These are phyloP conservation scores for Philonicus albiceps DNA, from an alignment of 2,888 invertebrate genomes.

Conservation along the genomic window DNA sequence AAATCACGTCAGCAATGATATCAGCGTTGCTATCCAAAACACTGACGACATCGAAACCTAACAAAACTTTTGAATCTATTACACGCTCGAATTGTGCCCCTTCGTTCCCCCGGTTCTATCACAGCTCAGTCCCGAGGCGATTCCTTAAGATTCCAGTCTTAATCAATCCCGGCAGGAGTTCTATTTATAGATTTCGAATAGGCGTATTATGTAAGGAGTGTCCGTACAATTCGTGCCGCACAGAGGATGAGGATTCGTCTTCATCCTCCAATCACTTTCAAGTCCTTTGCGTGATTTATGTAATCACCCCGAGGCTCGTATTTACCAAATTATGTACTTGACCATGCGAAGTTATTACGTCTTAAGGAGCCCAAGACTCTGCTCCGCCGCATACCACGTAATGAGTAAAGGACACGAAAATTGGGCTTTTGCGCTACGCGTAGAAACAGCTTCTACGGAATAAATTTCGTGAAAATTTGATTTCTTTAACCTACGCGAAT, in stretches of 20 bases:
- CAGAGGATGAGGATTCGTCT: background rate
- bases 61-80: background rate
- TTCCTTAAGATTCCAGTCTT: background rate
- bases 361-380: background rate
- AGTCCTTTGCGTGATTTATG: slow-evolving; percentile 23
- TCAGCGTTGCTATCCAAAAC: slow-evolving; percentile 4
- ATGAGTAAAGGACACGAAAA: background rate
- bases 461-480: background rate
- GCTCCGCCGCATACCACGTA: background rate
- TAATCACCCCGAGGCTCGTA: background rate
- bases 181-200: background rate
- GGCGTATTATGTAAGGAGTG: background rate
- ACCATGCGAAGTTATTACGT: slow-evolving; percentile 5
- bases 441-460: background rate
- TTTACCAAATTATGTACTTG: slow-evolving; percentile 1
- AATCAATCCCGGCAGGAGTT: background rate
- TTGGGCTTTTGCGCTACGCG: background rate
- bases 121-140: background rate
- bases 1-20: background rate
- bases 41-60: slow-evolving; percentile 2
- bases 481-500: background rate
- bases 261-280: background rate
- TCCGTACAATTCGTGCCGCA: background rate
- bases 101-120: background rate
- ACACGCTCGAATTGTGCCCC: background rate